These are phyloP conservation scores for Electrona antarctica DNA, from an alignment of 2,113 vertebrate species.

Conservation along the genomic window DNA sequence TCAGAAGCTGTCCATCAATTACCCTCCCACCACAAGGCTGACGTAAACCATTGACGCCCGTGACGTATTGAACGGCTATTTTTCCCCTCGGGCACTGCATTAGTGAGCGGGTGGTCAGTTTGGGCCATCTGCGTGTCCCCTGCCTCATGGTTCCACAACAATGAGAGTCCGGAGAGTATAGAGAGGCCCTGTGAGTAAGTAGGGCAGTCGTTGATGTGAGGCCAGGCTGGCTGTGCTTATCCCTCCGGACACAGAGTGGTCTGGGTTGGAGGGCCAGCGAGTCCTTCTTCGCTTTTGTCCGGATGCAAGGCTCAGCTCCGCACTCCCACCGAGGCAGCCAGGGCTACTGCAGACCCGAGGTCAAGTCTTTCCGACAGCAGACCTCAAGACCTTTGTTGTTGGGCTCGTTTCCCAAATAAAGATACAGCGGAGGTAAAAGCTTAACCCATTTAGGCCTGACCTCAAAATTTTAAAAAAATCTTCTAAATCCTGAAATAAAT, in stretches of 20 bases:
- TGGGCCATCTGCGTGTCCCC: neutral
- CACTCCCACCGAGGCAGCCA: neutral
- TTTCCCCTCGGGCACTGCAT: too few relatives aligned
- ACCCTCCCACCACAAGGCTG: too few relatives aligned
- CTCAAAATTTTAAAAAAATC: too few relatives aligned
- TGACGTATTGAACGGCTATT: too few relatives aligned
- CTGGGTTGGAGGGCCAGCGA: neutral
- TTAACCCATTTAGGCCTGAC: too few relatives aligned
- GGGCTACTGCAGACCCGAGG: neutral
- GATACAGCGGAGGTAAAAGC: too few relatives aligned
- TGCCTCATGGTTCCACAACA: neutral
- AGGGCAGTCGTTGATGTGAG: neutral
- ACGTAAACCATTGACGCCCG: too few relatives aligned
- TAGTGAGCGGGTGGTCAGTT: neutral
- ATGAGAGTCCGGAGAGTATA: neutral
- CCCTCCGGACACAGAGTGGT: neutral
- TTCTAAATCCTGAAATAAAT: too few relatives aligned
- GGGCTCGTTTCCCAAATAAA: too few relatives aligned
- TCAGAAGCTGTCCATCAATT: too few relatives aligned
- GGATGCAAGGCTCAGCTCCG: too few relatives aligned
- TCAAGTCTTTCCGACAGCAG: neutral
- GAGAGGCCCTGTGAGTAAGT: constrained; percentile 7
- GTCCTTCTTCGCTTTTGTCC: neutral
- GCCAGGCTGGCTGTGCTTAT: neutral
- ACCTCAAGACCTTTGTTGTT: neutral